phyloP scores from a whole-genome alignment of 2,113 vertebrate species.

The Sinocyclocheilus anophthalmus region DNA sequence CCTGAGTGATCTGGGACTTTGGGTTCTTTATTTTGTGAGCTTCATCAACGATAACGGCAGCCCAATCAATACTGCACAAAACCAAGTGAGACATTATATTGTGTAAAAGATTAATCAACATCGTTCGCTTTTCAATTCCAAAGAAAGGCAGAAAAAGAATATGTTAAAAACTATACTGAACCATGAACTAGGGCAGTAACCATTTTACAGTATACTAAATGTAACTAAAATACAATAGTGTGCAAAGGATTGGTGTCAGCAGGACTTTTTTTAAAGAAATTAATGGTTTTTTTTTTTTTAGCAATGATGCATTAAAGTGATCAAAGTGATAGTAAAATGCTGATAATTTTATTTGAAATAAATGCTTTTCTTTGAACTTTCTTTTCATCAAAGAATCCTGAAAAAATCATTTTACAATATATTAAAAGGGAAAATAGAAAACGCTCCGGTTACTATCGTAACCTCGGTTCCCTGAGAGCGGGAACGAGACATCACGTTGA shows the following conservation, averaged over 20 bases:
- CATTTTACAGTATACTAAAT: not conserved
- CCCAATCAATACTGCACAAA: slow-evolving; percentile 84
- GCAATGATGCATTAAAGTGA: not conserved
- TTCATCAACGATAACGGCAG: slow-evolving; percentile 92
- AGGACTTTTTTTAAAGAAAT: not conserved
- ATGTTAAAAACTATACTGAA: not conserved
- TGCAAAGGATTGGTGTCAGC: not conserved
- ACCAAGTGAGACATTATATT: not conserved
- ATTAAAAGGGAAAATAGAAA: too few relatives aligned
- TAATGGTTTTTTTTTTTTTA: not conserved
- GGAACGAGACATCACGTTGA: too few relatives aligned
- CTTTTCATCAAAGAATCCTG: not conserved
- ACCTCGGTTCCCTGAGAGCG: too few relatives aligned
- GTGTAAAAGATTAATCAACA: not conserved
- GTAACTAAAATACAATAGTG: not conserved
- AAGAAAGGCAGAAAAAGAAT: not conserved
- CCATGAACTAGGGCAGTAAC: not conserved
- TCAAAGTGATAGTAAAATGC: not conserved
- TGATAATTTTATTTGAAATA: not conserved
- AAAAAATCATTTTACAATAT: not conserved
- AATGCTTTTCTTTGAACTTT: not conserved
- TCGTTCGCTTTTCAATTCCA: not conserved
- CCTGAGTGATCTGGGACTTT: slow-evolving; percentile 88
- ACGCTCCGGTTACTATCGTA: too few relatives aligned
- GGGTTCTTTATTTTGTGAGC: slow-evolving; percentile 96